Evolutionary conservation across 2,113 vertebrate genomes (phyloP).

Genomic region (Procavia capensis): DNA sequence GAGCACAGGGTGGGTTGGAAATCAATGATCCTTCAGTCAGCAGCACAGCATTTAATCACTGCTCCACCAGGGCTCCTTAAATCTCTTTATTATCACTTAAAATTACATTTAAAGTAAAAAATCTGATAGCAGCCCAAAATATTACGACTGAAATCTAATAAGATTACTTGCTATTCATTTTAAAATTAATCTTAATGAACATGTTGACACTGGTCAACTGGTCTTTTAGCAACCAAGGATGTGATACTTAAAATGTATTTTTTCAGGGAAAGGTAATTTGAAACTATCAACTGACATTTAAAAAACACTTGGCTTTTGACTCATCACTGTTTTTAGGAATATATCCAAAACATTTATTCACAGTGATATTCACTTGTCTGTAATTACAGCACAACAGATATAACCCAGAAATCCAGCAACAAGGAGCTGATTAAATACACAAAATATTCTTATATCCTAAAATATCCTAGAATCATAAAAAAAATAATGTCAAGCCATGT

Average conservation of each 20-base stretch:
- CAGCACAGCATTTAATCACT: no score
- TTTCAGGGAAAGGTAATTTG: background rate
- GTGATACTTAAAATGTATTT: background rate
- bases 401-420: background rate
- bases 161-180: background rate
- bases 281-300: background rate
- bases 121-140: background rate
- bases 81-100: background rate
- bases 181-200: background rate
- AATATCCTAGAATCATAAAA: background rate
- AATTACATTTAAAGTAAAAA: constrained; percentile 37
- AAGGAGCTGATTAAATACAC: background rate
- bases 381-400: background rate
- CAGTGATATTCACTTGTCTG: background rate
- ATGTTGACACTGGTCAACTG: background rate
- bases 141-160: background rate
- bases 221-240: background rate
- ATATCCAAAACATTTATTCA: background rate
- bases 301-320: background rate
- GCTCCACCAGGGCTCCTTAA: no score
- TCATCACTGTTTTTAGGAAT: background rate
- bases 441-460: constrained; percentile 17
- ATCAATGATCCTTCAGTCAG: no score
- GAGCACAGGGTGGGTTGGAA: no score
- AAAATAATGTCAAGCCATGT: background rate